Percentiles rank a stretch among this genome's conserved stretches.
phyloP scores from a whole-genome alignment of 2,888 invertebrate genomes.

The Tachystola acroxantha region DNA sequence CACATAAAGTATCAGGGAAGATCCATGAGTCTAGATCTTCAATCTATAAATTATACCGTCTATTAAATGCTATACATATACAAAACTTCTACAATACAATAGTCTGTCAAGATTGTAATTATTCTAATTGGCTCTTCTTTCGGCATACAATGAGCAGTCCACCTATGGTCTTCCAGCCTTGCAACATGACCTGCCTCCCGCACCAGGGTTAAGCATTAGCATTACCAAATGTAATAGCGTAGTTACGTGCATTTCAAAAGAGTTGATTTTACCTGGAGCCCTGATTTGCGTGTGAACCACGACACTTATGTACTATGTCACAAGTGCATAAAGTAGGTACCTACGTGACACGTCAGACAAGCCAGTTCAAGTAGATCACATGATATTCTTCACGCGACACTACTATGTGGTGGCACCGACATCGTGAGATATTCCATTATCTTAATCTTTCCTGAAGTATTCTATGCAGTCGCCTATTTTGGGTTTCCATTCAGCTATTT shows the following conservation, averaged over 20 bases:
- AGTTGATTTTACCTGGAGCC: constrained; percentile 12
- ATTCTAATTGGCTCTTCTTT: background rate
- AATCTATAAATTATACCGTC: too few species aligned
- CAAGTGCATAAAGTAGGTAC: constrained; percentile 6
- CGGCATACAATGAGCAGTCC: background rate
- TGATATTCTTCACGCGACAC: background rate
- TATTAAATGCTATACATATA: too few species aligned
- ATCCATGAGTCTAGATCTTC: too few species aligned
- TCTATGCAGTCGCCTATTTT: too few species aligned
- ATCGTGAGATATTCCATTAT: background rate
- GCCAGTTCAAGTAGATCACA: background rate
- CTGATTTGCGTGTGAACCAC: constrained; percentile 16
- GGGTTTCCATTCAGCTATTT: too few species aligned
- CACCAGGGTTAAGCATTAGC: background rate
- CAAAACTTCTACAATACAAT: background rate
- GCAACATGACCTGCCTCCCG: background rate
- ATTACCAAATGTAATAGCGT: background rate
- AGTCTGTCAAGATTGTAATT: background rate
- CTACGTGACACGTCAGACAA: constrained; percentile 5
- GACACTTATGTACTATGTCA: too few species aligned
- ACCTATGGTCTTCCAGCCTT: background rate
- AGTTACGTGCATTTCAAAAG: constrained; percentile 7
- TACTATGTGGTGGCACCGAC: background rate
- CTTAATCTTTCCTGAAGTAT: too few species aligned
- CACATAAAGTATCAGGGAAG: too few species aligned